Conservation (phyloP, 2,797 vertebrate species). For the Acrocephalus scirpaceus region DNA sequence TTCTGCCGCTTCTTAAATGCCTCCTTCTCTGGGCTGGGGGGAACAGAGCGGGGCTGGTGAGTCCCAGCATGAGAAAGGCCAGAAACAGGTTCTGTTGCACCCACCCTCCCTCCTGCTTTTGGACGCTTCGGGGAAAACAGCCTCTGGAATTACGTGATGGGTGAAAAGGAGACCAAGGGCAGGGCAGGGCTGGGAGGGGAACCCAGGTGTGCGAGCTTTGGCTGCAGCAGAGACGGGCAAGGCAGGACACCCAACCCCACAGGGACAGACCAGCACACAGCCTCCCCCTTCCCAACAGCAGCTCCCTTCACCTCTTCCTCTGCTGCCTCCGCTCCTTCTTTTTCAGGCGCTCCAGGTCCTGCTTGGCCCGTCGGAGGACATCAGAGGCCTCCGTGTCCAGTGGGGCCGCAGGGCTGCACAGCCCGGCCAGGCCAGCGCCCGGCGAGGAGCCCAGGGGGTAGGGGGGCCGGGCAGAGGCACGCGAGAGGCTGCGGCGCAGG, state of each 20-base stretch:
- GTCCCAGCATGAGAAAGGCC: neutral
- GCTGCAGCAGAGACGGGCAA: neutral
- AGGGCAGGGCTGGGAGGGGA: neutral
- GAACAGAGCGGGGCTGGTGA: neutral
- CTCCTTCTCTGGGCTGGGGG: constrained; percentile 88
- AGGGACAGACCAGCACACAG: accelerated
- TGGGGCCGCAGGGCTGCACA: constrained; percentile 77
- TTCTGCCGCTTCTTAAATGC: constrained; percentile 89
- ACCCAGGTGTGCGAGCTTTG: accelerated
- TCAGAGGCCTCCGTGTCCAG: constrained; percentile 89
- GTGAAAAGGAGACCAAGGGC: neutral
- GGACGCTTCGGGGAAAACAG: neutral
- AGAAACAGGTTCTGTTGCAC: accelerated
- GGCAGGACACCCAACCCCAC: neutral
- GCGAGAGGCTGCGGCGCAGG: constrained; percentile 84
- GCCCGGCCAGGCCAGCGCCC: constrained; percentile 51
- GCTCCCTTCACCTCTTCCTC: constrained; percentile 84
- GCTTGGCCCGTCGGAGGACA: constrained; percentile 88
- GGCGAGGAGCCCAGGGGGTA: constrained; percentile 70
- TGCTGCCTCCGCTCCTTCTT: constrained; percentile 90
- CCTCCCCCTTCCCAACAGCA: neutral
- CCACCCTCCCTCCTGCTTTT: neutral
- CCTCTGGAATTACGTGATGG: accelerated
- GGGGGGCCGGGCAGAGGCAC: constrained; percentile 78
- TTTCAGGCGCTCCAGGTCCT: constrained; percentile 92